phyloP scores from a whole-genome alignment of 2,797 vertebrate species.

The Sebastiscus tertius region DNA sequence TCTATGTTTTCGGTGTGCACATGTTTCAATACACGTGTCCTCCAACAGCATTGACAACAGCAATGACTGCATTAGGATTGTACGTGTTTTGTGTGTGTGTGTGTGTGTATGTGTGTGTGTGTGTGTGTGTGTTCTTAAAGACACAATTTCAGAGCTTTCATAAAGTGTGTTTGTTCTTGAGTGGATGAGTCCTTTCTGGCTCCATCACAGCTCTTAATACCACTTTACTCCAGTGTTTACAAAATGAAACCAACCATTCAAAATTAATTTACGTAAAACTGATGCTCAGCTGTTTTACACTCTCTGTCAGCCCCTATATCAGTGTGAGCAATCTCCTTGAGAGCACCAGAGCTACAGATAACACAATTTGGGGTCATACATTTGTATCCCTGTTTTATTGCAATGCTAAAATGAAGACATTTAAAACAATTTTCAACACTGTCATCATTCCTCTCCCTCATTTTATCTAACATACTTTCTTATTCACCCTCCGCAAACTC shows the following conservation, averaged over 20 bases:
- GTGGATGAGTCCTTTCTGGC: background rate
- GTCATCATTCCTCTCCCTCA: background rate
- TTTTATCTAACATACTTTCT: constrained; percentile 18
- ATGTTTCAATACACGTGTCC: background rate
- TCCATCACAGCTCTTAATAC: background rate
- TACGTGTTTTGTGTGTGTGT: background rate
- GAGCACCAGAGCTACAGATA: constrained; percentile 1
- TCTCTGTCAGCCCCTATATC: background rate
- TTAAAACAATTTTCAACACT: constrained; percentile 24
- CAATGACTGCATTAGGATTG: background rate
- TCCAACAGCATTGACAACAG: background rate
- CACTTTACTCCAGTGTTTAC: background rate
- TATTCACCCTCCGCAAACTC: constrained; percentile 1
- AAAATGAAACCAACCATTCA: constrained; percentile 5
- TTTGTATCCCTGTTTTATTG: constrained; percentile 28
- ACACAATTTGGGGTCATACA: background rate
- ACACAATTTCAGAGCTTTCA: background rate
- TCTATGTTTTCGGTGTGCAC: background rate
- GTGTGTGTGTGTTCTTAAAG: background rate
- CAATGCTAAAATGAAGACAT: background rate
- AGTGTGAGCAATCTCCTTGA: constrained; percentile 2
- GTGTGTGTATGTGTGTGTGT: no score
- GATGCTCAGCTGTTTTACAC: constrained; percentile 2
- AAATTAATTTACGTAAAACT: constrained; percentile 15
- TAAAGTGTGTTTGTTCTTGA: background rate